Conservation (phyloP, 2,797 vertebrate species). For the Cheirogaleus major region DNA sequence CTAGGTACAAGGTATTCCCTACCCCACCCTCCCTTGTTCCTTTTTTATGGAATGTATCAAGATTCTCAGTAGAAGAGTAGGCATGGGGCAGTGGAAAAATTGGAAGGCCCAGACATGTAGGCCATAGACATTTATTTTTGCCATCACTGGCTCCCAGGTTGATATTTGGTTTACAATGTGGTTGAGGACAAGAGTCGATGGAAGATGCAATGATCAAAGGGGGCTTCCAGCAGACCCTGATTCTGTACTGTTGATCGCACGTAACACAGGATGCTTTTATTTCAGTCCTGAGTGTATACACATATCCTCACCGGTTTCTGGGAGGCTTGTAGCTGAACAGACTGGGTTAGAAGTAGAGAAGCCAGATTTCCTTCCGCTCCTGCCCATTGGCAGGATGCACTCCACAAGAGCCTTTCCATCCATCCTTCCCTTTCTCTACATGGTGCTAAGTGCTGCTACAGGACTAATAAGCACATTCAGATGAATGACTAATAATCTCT, state of each 20-base stretch:
- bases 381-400: neutral
- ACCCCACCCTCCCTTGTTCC: neutral
- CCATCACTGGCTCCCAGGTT: neutral
- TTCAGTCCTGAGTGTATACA: neutral
- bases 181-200: neutral
- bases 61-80: neutral
- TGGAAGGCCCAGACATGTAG: neutral
- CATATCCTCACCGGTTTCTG: neutral
- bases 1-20: neutral
- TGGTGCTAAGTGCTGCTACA: neutral
- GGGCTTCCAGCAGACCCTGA: no score
- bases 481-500: neutral
- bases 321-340: neutral
- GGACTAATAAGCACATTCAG: slow-evolving; percentile 43
- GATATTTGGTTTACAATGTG: neutral
- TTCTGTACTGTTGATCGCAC: neutral
- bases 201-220: neutral
- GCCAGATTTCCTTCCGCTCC: neutral
- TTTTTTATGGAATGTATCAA: neutral
- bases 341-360: neutral
- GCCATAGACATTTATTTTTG: neutral
- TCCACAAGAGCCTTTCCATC: neutral
- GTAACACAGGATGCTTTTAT: neutral
- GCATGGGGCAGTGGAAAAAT: neutral
- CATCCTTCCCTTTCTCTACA: neutral